Evolutionary conservation across 2,888 invertebrate genomes (phyloP), one percentile per base, ranked within the genome.

Genomic region (Octodonta nipae): DNA sequence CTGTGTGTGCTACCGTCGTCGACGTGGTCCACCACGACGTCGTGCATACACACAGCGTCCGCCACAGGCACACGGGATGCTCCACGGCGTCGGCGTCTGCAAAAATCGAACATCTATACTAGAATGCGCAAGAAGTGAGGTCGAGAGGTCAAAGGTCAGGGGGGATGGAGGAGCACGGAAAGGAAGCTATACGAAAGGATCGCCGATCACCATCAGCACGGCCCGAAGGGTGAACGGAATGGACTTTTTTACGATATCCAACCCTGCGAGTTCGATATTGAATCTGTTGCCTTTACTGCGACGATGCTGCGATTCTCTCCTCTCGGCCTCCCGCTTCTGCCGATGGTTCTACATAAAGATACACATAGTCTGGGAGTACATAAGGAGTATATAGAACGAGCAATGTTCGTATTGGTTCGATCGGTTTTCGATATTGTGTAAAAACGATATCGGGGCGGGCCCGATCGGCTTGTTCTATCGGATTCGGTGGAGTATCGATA

Each of bases 81-180:
- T 37, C 43, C 50, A 54, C 56, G 52, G 54, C 52, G 51, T 49
- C 53, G 46, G 50, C 58, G 57, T 58, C 55, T 52, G 51, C 57
- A 60, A 60, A 60, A 60, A 61, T 61, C 61, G 61, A 61, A 60
- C 58, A 54, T 59, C 59, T 58, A 58, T 58, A 59, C 52, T 55
- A 43, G 48, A 49, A 52, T 52, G 57, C 58, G 57, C 56, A 56
- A 57, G 57, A 56, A 57, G 43, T 42, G 43, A 42, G 45, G 45
- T 44, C 45, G 46, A 45, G 45, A 45, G 45, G 46, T 45, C 46
- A 44, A 42, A 41, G 46, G 44, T 43, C 43, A 37, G 42, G 36
- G 26, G 26, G 38, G 41, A 35, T 38, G 39, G 33, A 40, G 42
- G 47, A 45, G 41, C 43, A 47, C 46, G 47, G 46, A 42, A 44